Base-by-base conservation (phyloP, 2,888 invertebrate genomes). In the Platynereis dumerilii region DNA sequence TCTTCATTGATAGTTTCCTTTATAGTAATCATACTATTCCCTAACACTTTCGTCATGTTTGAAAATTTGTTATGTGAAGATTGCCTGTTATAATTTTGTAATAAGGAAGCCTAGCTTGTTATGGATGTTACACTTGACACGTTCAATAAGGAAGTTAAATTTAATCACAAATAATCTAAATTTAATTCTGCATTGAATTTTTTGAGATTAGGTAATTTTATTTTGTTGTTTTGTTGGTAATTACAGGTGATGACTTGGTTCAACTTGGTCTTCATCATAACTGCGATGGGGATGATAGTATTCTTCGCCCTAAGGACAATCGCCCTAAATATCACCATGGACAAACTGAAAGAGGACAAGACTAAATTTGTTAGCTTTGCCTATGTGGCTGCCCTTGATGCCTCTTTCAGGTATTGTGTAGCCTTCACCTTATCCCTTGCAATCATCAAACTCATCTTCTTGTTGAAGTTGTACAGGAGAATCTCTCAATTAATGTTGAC, bases 221-320 rank as follows among this genome's bases (percentile, higher is more conserved):
- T n/a, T n/a, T n/a, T n/a, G n/a, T n/a, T n/a, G n/a, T n/a, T n/a
- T n/a, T n/a, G n/a, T n/a, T n/a, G n/a, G n/a, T n/a, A n/a, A n/a
- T n/a, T 48, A 3, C 7, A 48, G 48, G 20, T 22, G 7, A 3
- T 10, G 20, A 20, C 48, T 48, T 48, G 22, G n/a, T 20, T 69
- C 27, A 63, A 69, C 53, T 48, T 69, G 39, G 44, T 64, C 15
- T 53, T 67, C 0, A 27, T 67, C 3, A 39, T 61, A 17, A 58
- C 67, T 29, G 60, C 29, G 58, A 60, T 59, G 63, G 63, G 34
- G 60, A 34, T 52, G 22, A 61, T 27, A 60, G 60, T 58, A 55
- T 22, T 60, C 27, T 60, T 48, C 52, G 27, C n/a, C 29, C 27
- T 52, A 34, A 48, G 60, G 17, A 10, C 28, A n/a, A n/a, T 60